These are phyloP conservation scores for Alcedo quadribrachys DNA, from an alignment of 2,797 vertebrate species.

Conservation along the genomic window DNA sequence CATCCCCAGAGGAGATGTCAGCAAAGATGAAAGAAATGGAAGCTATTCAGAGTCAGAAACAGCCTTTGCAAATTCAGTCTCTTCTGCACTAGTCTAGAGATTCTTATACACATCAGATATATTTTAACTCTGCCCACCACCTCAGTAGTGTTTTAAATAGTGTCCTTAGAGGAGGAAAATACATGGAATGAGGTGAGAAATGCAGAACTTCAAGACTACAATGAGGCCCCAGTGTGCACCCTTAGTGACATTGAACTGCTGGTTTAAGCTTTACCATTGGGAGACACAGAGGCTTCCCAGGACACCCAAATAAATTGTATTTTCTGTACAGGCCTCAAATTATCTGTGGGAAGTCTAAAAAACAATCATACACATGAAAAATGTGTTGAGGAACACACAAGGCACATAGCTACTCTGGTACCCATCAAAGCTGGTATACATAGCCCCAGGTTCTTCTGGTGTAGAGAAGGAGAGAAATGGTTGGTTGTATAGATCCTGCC, in stretches of 20 bases:
- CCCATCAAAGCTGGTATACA: neutral
- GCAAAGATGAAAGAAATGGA: neutral
- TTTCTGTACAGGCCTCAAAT: neutral
- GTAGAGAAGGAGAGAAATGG: neutral
- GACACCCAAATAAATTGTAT: neutral
- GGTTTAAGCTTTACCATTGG: neutral
- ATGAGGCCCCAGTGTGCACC: neutral
- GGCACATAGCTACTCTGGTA: neutral
- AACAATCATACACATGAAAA: neutral
- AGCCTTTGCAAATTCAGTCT: neutral
- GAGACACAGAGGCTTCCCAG: neutral
- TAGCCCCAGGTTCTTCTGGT: neutral
- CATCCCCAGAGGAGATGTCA: neutral
- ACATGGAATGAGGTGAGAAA: neutral
- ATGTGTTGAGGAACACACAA: accelerated
- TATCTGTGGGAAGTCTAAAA: neutral
- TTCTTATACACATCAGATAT: neutral
- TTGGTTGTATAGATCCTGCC: neutral
- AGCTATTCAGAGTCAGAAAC: neutral
- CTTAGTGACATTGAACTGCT: neutral
- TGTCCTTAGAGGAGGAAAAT: neutral
- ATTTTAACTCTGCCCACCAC: neutral
- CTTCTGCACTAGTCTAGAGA: neutral
- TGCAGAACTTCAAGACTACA: neutral
- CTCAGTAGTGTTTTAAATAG: neutral